A percentile compares a stretch with the other conserved stretches of the same genome.
phyloP scores from a whole-genome alignment of 2,888 invertebrate species.

The Chloromyia formosa region DNA sequence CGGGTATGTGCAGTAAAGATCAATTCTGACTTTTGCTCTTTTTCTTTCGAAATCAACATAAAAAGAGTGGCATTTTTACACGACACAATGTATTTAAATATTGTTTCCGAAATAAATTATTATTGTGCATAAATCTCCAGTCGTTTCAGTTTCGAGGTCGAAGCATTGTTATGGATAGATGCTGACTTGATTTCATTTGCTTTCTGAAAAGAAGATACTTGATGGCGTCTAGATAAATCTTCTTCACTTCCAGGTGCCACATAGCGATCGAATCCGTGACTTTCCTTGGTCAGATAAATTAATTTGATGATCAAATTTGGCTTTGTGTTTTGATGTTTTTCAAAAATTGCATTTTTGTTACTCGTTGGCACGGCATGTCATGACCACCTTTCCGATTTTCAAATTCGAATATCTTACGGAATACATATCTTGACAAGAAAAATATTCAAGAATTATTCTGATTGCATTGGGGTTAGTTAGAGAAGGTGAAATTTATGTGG shows the following conservation, averaged over 20 bases:
- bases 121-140: constrained; percentile 8
- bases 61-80: constrained; percentile 9
- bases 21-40: constrained; percentile 7
- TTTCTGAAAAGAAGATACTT: neutral
- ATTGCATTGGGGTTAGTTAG: too few species aligned
- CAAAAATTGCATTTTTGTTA: neutral
- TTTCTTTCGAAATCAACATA: constrained; percentile 7
- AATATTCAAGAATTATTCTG: too few species aligned
- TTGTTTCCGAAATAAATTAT: constrained; percentile 12
- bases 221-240: constrained; percentile 35
- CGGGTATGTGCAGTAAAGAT: neutral
- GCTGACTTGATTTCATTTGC: constrained; percentile 1
- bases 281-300: constrained; percentile 25
- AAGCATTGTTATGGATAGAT: constrained; percentile 18
- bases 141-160: constrained; percentile 34
- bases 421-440: too few species aligned
- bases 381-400: too few species aligned
- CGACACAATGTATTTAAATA: neutral
- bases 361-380: too few species aligned
- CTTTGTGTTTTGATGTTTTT: constrained; percentile 4
- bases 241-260: constrained; percentile 24
- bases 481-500: too few species aligned
- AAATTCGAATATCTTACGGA: too few species aligned
- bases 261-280: constrained; percentile 6
- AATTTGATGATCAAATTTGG: constrained; percentile 30